phyloP scores from a whole-genome alignment of 2,888 invertebrate genomes.

The Coremacera marginata region DNA sequence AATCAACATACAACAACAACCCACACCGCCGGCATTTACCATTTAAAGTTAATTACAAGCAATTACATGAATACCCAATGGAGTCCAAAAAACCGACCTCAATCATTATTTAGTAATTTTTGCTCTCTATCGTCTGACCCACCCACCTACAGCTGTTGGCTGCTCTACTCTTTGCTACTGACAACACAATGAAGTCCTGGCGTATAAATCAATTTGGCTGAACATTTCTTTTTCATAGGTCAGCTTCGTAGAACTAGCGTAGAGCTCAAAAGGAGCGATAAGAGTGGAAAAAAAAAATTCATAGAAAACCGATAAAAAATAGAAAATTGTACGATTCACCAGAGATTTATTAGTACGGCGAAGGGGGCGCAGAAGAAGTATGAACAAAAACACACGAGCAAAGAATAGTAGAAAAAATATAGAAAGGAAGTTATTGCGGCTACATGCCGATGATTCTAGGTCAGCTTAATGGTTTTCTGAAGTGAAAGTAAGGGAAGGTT shows the following conservation, averaged over 20 bases:
- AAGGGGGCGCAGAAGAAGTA: background rate
- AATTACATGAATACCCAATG: constrained; percentile 38
- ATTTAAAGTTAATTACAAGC: constrained; percentile 45
- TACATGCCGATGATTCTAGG: constrained; percentile 28
- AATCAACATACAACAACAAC: constrained; percentile 31
- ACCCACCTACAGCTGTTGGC: background rate
- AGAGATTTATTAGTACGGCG: constrained; percentile 29
- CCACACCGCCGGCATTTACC: constrained; percentile 12
- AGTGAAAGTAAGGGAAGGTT: background rate
- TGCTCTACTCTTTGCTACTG: constrained; percentile 1
- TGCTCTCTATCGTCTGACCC: background rate
- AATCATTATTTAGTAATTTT: constrained; percentile 40
- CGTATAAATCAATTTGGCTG: constrained; percentile 32
- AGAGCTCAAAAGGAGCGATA: background rate
- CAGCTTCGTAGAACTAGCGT: background rate
- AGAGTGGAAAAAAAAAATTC: background rate
- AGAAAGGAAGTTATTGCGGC: constrained; percentile 32
- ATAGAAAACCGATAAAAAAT: background rate
- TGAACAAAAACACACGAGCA: background rate
- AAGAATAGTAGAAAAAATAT: background rate
- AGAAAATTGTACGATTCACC: background rate
- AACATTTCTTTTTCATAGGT: constrained; percentile 32
- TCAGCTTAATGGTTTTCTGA: constrained; percentile 25
- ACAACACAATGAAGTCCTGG: constrained; percentile 10
- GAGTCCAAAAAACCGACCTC: constrained; percentile 35